phyloP scores from a whole-genome alignment of 1,140 invertebrate genomes.

The Coenobita brevimanus region DNA sequence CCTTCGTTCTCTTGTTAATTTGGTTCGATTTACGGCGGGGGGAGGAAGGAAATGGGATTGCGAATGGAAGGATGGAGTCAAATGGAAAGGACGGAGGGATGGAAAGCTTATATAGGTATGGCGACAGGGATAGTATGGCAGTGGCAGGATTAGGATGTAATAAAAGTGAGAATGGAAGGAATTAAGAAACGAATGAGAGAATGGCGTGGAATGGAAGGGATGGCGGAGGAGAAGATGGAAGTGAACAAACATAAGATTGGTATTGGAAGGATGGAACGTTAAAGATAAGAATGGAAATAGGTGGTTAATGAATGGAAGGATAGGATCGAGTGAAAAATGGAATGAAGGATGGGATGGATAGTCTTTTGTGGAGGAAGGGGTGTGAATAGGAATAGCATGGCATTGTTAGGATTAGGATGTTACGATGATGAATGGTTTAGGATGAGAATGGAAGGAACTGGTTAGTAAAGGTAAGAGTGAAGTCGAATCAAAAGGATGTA shows the following conservation, averaged over 20 bases:
- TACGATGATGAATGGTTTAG: too few species aligned
- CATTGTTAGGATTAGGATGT: too few species aligned
- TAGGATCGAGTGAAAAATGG: neutral
- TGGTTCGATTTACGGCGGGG: conserved; percentile 55
- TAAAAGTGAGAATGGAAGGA: neutral
- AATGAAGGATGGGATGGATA: neutral
- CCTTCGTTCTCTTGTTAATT: conserved; percentile 62
- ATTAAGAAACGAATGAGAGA: neutral
- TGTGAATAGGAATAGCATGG: too few species aligned
- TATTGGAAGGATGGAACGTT: neutral
- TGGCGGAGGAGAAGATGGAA: neutral
- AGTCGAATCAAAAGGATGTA: too few species aligned
- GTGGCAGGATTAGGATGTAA: neutral
- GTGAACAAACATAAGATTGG: neutral
- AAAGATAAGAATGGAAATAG: neutral
- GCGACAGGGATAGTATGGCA: neutral
- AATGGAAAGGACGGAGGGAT: neutral
- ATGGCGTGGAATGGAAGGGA: neutral
- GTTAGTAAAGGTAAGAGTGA: too few species aligned
- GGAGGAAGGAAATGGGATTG: neutral
- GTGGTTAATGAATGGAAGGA: neutral
- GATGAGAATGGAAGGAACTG: too few species aligned
- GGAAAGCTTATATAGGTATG: neutral
- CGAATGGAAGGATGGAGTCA: neutral
- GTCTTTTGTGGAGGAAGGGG: too few species aligned